Evolutionary conservation across 2,113 vertebrate species (phyloP).

Genomic region (Pleuronectes platessa): DNA sequence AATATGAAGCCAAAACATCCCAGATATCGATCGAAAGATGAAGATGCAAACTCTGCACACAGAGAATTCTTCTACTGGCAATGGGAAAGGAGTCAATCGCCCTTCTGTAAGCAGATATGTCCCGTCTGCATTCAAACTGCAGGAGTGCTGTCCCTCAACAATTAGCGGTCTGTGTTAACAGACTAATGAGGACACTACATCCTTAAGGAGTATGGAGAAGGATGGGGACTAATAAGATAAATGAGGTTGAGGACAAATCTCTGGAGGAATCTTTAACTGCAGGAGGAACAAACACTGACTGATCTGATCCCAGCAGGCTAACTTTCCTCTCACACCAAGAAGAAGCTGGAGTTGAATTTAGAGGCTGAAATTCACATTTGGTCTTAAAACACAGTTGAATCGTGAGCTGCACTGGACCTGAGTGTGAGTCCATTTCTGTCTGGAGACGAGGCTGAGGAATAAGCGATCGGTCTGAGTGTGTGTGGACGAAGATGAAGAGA

Average conservation of each 20-base stretch:
- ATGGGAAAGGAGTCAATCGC: too few relatives aligned
- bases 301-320: too few relatives aligned
- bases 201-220: conserved; percentile 5
- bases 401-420: not conserved
- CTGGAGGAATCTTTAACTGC: conserved; percentile 23
- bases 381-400: not conserved
- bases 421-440: not conserved
- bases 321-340: not conserved
- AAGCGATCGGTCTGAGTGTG: conserved; percentile 24
- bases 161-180: not conserved
- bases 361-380: conserved; percentile 6
- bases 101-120: too few relatives aligned
- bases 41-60: too few relatives aligned
- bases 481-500: conserved; percentile 14
- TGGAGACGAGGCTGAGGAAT: conserved; percentile 34
- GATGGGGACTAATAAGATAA: not conserved
- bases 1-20: too few relatives aligned
- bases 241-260: not conserved
- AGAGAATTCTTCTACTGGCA: too few relatives aligned
- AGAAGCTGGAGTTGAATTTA: not conserved
- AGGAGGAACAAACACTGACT: not conserved
- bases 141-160: not conserved
- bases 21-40: too few relatives aligned
- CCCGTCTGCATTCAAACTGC: not conserved
- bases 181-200: conserved; percentile 1